These are phyloP conservation scores for Eupithecia insigniata DNA, from an alignment of 2,888 invertebrate species.

Conservation along the genomic window DNA sequence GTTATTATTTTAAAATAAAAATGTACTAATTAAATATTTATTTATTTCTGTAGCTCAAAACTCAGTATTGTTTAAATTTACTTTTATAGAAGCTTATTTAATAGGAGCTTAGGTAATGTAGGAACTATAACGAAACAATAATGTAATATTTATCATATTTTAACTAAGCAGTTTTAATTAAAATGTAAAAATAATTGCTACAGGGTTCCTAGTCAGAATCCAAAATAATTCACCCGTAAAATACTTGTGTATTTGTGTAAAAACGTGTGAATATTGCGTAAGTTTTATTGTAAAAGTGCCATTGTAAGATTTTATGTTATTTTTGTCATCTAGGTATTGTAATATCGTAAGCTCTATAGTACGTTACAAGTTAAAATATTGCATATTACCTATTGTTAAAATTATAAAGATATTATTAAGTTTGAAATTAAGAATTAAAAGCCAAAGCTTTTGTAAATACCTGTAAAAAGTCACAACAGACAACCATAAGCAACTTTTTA, in stretches of 20 bases:
- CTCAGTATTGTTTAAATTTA: background rate
- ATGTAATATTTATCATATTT: constrained; percentile 28
- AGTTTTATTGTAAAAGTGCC: constrained; percentile 15
- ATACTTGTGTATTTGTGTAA: constrained; percentile 11
- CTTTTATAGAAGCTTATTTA: background rate
- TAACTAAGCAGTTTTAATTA: constrained; percentile 3
- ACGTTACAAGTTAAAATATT: constrained; percentile 4
- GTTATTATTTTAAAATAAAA: background rate
- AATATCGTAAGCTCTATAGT: constrained; percentile 12
- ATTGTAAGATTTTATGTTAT: constrained; percentile 8
- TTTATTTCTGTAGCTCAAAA: background rate
- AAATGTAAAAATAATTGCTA: constrained; percentile 40
- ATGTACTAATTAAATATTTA: background rate
- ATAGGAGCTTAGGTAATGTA: constrained; percentile 4
- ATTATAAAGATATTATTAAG: background rate
- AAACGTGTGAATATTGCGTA: background rate
- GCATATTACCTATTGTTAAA: background rate
- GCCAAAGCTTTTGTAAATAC: constrained; percentile 11
- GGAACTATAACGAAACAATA: constrained; percentile 55
- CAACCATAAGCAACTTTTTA: background rate
- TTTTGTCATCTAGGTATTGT: background rate
- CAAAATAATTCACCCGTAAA: constrained; percentile 37
- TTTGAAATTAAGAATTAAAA: background rate
- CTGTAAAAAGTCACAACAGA: background rate
- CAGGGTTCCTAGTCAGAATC: constrained; percentile 64